A percentile compares a stretch with the other conserved stretches of the same genome.
Conservation (phyloP, 1,140 invertebrate genomes). For the Pogonomyrmex barbatus region DNA sequence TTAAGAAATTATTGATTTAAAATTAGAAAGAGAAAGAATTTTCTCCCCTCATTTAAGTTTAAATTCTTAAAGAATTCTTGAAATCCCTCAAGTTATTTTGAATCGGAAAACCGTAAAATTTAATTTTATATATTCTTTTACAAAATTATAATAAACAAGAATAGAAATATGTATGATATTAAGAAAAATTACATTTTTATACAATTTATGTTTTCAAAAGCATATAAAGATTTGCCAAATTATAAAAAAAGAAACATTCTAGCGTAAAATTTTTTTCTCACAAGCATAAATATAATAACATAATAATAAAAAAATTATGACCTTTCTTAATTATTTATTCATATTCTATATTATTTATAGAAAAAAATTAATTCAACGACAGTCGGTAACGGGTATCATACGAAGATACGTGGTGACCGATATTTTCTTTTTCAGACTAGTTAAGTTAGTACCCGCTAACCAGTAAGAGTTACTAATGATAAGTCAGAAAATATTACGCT, state of each 20-base stretch:
- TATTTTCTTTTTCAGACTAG: neutral
- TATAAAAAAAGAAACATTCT: neutral
- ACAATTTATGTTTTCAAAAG: neutral
- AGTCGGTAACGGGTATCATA: slow-evolving; percentile 50
- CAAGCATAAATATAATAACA: neutral
- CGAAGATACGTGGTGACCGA: slow-evolving; percentile 29
- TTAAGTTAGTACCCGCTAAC: slow-evolving; percentile 19
- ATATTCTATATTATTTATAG: neutral
- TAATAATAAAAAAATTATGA: neutral
- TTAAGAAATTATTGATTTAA: slow-evolving; percentile 34
- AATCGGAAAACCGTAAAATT: neutral
- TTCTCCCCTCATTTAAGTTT: neutral
- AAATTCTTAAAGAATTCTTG: slow-evolving; percentile 5
- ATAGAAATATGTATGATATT: neutral
- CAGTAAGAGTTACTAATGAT: slow-evolving; percentile 42
- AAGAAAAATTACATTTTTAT: neutral
- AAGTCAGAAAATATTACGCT: slow-evolving; percentile 5
- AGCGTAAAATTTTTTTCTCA: neutral
- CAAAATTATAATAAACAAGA: neutral
- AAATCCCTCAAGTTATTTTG: neutral
- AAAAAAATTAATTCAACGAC: slow-evolving; percentile 23
- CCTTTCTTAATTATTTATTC: neutral
- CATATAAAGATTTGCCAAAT: neutral
- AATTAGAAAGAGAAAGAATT: neutral
- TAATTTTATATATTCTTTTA: neutral